Percentiles rank a stretch among this genome's conserved stretches.
These are phyloP conservation scores for Phenganax subtilis DNA, from an alignment of 92 coral and sea anemone genomes.

Conservation along the genomic window DNA sequence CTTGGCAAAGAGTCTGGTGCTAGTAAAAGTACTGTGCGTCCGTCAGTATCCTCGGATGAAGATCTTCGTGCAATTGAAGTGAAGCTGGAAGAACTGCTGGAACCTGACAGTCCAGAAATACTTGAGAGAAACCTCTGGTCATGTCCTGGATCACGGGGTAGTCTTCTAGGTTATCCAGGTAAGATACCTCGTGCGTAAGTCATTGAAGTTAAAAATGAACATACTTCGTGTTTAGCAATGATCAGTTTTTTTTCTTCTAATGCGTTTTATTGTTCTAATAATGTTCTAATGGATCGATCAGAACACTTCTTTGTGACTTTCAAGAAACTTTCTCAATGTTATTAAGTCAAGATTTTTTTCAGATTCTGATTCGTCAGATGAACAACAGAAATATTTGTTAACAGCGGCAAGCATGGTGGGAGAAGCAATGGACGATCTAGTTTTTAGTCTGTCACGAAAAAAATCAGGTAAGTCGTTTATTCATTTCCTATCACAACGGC, in stretches of 20 bases:
- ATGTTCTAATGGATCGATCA: too few relatives aligned
- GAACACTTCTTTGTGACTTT: background rate
- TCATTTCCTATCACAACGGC: background rate
- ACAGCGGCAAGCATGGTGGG: slow-evolving; percentile 87
- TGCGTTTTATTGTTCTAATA: too few relatives aligned
- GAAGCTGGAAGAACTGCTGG: slow-evolving; percentile 17
- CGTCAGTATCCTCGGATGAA: slow-evolving; percentile 25
- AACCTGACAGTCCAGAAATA: background rate
- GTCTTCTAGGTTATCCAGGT: slow-evolving; percentile 12
- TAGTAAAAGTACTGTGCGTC: background rate
- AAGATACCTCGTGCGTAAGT: slow-evolving; percentile 1
- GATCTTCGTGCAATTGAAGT: slow-evolving; percentile 36
- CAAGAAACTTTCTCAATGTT: background rate
- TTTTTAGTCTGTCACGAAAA: slow-evolving; percentile 66
- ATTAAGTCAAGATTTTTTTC: background rate
- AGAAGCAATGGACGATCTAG: slow-evolving; percentile 83
- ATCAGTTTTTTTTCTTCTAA: background rate
- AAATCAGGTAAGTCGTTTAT: slow-evolving; percentile 22
- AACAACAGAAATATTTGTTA: slow-evolving; percentile 66
- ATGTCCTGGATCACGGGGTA: background rate
- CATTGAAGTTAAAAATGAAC: background rate
- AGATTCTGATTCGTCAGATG: slow-evolving; percentile 29
- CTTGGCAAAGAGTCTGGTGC: background rate
- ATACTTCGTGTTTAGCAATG: background rate
- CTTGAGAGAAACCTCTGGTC: background rate